Conservation (phyloP, 2,888 invertebrate species). For the Temnothorax rugatulus region DNA sequence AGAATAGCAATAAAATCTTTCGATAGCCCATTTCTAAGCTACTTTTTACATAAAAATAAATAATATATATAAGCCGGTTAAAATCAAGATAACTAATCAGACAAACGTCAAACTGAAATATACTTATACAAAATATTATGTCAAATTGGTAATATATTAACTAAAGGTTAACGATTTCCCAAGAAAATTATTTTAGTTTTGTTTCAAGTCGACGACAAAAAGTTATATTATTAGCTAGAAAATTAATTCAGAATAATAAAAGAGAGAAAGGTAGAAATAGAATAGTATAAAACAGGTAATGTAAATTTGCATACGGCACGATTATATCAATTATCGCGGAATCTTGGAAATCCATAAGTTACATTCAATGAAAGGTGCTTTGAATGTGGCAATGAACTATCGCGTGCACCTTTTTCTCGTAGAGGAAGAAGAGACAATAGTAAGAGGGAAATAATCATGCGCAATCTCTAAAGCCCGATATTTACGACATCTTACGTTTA, state of each 20-base stretch:
- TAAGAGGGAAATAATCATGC: neutral
- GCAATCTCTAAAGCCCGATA: neutral
- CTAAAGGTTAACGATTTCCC: neutral
- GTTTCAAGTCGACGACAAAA: neutral
- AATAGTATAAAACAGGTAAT: neutral
- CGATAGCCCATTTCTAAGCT: neutral
- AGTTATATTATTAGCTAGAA: slow-evolving; percentile 21
- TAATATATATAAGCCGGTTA: neutral
- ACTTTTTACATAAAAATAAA: neutral
- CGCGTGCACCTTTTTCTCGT: slow-evolving; percentile 2
- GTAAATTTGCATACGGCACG: slow-evolving; percentile 78
- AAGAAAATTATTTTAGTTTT: neutral
- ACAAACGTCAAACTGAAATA: neutral
- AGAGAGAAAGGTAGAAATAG: neutral
- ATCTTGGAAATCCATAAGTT: slow-evolving; percentile 39
- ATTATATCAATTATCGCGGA: slow-evolving; percentile 73
- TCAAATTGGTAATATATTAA: neutral
- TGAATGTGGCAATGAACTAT: slow-evolving; percentile 62
- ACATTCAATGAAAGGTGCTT: slow-evolving; percentile 51
- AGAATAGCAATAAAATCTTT: neutral
- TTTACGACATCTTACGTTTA: slow-evolving; percentile 6
- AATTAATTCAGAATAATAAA: slow-evolving; percentile 65
- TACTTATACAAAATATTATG: neutral
- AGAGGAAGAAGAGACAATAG: neutral
- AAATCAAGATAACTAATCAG: neutral